Evolutionary conservation across 2,797 vertebrate species (phyloP).

Genomic region (Chaetophractus vellerosus): DNA sequence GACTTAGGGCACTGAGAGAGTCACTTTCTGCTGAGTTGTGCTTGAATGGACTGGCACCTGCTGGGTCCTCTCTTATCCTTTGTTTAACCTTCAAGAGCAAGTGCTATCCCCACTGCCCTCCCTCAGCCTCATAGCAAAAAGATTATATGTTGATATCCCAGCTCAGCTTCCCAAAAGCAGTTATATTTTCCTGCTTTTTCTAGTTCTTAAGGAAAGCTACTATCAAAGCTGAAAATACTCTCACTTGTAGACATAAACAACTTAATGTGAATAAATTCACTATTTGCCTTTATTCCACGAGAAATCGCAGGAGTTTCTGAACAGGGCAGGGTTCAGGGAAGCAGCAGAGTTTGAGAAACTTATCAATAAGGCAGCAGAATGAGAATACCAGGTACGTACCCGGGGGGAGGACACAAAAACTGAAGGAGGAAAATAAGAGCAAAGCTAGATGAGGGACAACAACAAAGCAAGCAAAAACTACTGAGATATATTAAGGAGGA

Average conservation of each 20-base stretch:
- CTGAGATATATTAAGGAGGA: neutral
- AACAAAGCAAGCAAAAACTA: no score
- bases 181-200: neutral
- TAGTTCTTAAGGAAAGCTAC: neutral
- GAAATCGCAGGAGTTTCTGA: slow-evolving; percentile 3
- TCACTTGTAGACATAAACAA: neutral
- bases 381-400: neutral
- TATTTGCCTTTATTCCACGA: neutral
- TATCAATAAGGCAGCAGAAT: neutral
- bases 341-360: neutral
- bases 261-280: neutral
- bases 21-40: neutral
- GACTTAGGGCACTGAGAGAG: neutral
- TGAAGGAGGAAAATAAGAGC: neutral
- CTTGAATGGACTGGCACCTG: neutral
- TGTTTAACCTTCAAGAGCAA: neutral
- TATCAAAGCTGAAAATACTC: neutral
- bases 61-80: neutral
- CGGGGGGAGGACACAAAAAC: neutral
- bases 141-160: neutral
- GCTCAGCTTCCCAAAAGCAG: neutral
- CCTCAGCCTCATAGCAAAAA: neutral
- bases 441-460: neutral
- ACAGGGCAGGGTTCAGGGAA: neutral
- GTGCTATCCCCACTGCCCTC: rapidly evolving